A percentile compares a stretch with the other conserved stretches of the same genome.
Evolutionary conservation across 2,113 vertebrate species (phyloP).

Genomic region (Suricata suricatta): DNA sequence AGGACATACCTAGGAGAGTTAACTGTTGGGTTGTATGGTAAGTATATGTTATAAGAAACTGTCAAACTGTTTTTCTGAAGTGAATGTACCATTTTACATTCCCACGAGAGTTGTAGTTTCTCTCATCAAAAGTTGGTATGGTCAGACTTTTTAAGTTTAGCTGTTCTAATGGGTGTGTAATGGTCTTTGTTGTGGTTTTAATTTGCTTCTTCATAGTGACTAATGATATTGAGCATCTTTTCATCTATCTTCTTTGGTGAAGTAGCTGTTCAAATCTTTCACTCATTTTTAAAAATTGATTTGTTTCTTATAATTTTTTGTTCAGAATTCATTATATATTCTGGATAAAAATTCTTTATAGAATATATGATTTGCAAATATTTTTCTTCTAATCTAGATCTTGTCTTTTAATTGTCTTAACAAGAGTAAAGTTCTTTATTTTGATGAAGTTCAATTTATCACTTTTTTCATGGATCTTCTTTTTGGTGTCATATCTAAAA

Average conservation of each 20-base stretch:
- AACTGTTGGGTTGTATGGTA: neutral
- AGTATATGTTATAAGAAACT: neutral
- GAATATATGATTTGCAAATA: neutral
- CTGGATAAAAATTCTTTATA: neutral
- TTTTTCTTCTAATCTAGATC: neutral
- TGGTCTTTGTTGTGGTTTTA: neutral
- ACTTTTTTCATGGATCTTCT: neutral
- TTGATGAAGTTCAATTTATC: neutral
- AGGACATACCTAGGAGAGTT: neutral
- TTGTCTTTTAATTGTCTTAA: neutral
- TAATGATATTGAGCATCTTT: neutral
- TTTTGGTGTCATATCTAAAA: neutral
- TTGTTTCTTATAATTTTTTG: neutral
- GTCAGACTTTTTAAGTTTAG: constrained; percentile 27
- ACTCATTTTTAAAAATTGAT: neutral
- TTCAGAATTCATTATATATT: neutral
- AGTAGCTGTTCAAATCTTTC: constrained; percentile 12
- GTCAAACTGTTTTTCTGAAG: neutral
- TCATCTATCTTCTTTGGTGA: neutral
- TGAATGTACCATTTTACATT: neutral
- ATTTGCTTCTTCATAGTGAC: neutral
- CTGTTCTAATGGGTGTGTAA: neutral
- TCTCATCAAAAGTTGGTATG: neutral
- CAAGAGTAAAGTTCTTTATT: neutral
- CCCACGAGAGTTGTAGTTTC: neutral